phyloP scores from a whole-genome alignment of 2,113 vertebrate species.

The Parotia lawesii region DNA sequence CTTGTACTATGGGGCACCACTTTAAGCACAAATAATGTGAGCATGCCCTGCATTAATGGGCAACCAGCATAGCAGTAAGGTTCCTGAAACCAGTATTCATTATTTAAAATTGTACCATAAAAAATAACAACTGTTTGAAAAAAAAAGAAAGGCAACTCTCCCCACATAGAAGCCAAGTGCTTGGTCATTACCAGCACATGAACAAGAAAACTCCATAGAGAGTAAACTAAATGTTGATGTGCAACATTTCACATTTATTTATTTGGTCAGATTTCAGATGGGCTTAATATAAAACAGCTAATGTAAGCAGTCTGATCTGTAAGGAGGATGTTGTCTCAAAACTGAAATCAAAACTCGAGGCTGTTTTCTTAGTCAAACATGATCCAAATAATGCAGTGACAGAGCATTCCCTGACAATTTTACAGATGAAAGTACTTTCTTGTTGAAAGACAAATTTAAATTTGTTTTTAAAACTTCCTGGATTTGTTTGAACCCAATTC shows the following conservation, averaged over 20 bases:
- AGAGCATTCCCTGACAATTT: background rate
- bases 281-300: background rate
- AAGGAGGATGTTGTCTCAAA: background rate
- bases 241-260: background rate
- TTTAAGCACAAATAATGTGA: background rate
- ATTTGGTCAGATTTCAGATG: background rate
- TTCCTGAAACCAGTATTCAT: background rate
- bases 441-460: background rate
- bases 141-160: background rate
- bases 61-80: background rate
- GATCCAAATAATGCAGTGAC: background rate
- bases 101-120: background rate
- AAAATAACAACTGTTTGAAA: background rate
- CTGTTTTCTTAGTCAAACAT: background rate
- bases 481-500: background rate
- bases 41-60: background rate
- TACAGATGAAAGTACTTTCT: background rate
- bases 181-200: background rate
- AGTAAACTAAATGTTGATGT: background rate
- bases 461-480: conserved; percentile 2
- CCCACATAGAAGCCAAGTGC: background rate
- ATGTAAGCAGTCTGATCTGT: background rate
- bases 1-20: background rate
- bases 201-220: background rate
- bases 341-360: background rate